Evolutionary conservation across 2,113 vertebrate species (phyloP), one percentile per base, ranked within the genome.

Genomic region (Lates calcarifer): DNA sequence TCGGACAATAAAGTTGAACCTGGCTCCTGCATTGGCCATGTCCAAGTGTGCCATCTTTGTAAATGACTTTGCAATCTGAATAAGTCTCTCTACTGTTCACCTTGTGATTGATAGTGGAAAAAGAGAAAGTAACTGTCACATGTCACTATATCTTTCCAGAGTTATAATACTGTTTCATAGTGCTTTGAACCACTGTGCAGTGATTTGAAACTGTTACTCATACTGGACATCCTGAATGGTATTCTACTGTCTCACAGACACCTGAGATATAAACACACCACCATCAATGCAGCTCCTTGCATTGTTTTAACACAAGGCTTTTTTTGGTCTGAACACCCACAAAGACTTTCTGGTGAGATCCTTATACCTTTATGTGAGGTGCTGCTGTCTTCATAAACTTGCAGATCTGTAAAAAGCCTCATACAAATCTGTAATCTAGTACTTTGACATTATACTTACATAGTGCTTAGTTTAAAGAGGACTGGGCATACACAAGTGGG

Each of bases 361-460:
- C n/a, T 1, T 69, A 15, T 14, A 37, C 6, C 12, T 64, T 43
- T 26, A 53, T 6, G 11, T 14, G 15, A 43, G 39, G n/a, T 22
- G 11, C 10, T 11, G 37, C 18, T 43, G 22, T 49, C 41, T n/a
- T 17, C 39, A 29, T 31, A 29, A 45, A 72, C 10, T 56, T 41
- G 37, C 26, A 43, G 53, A 41, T 56, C 53, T 2, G 31, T 57
- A 71, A 71, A 29, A 58, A 29, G 28, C 14, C 24, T 17, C 28
- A 17, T 72, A 60, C 60, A 70, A 56, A 62, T 49, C 26, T 49
- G 13, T 51, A 8, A 62, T 4, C 56, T 62, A 20, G 43, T 51
- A 13, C 13, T 61, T 49, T 24, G 31, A n/a, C 14, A 39, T 28
- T 26, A 29, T 1, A 33, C 1, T 17, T 61, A 37, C 13, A n/a